These are phyloP conservation scores for Steatornis caripensis DNA, from an alignment of 2,113 vertebrate genomes.

Conservation along the genomic window DNA sequence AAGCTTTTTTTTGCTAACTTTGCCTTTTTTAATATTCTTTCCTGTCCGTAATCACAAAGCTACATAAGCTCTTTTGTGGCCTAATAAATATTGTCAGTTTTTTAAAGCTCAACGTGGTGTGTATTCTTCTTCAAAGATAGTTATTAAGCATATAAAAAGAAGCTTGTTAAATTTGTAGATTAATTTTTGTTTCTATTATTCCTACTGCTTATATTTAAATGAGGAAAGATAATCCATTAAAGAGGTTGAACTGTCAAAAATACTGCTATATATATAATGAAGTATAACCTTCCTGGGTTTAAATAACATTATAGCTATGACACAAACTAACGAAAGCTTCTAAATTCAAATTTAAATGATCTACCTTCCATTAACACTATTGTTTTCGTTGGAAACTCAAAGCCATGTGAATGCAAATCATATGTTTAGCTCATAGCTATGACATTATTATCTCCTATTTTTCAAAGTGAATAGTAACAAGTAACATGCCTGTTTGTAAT, in stretches of 20 bases:
- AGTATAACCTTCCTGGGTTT: slow-evolving; percentile 46
- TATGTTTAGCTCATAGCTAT: not conserved
- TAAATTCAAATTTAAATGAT: slow-evolving; percentile 32
- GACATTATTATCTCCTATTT: not conserved
- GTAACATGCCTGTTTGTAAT: not conserved
- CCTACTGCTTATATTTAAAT: slow-evolving; percentile 40
- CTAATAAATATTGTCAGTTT: slow-evolving; percentile 72
- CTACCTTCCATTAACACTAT: slow-evolving; percentile 5
- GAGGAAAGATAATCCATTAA: slow-evolving; percentile 57
- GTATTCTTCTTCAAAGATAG: slow-evolving; percentile 56
- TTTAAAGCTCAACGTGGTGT: slow-evolving; percentile 30
- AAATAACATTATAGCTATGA: slow-evolving; percentile 22
- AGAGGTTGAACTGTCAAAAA: slow-evolving; percentile 50
- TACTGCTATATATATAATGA: slow-evolving; percentile 51
- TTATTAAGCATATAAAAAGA: slow-evolving; percentile 32
- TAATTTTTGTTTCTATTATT: slow-evolving; percentile 47
- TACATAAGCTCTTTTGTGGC: slow-evolving; percentile 62
- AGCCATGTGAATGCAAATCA: not conserved
- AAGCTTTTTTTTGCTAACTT: slow-evolving; percentile 65
- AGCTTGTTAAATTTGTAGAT: slow-evolving; percentile 28
- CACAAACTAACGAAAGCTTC: slow-evolving; percentile 39
- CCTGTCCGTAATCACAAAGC: slow-evolving; percentile 64
- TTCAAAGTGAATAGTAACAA: not conserved
- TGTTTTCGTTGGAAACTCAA: not conserved
- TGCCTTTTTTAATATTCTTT: slow-evolving; percentile 65